A percentile compares a stretch with the other conserved stretches of the same genome.
Evolutionary conservation across 2,888 invertebrate genomes (phyloP).

Genomic region (Tenthredo amoena): DNA sequence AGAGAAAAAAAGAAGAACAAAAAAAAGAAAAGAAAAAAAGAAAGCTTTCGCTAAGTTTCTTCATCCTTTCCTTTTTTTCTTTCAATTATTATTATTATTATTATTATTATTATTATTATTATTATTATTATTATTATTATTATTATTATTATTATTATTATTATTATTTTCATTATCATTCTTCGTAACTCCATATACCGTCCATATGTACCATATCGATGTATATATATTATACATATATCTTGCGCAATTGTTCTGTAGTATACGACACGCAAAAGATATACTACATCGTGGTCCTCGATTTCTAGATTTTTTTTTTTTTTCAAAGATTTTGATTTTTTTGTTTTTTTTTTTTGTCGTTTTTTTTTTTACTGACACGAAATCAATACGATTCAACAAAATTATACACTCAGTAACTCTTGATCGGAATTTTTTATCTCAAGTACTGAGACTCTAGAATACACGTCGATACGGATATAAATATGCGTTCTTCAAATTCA

Average conservation of each 20-base stretch:
- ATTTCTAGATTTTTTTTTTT: background rate
- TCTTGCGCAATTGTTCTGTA: background rate
- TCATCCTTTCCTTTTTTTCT: background rate
- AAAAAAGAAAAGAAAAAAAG: background rate
- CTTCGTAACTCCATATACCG: background rate
- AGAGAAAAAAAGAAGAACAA: background rate
- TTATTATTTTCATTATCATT: conserved; percentile 12
- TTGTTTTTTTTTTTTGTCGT: background rate
- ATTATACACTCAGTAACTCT: background rate
- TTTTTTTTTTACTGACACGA: background rate
- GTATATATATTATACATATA: background rate
- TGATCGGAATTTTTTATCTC: background rate
- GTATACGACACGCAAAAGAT: background rate
- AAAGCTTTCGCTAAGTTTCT: background rate
- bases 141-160: background rate
- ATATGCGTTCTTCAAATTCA: background rate
- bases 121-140: background rate
- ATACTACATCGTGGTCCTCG: background rate
- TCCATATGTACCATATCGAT: too few relatives aligned
- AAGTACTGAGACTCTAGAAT: background rate
- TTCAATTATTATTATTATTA: background rate
- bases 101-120: background rate
- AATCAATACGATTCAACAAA: background rate
- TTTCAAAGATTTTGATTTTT: background rate
- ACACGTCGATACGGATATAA: background rate